These are phyloP conservation scores for Enhydra lutris DNA, from an alignment of 2,113 vertebrate genomes.

Conservation along the genomic window DNA sequence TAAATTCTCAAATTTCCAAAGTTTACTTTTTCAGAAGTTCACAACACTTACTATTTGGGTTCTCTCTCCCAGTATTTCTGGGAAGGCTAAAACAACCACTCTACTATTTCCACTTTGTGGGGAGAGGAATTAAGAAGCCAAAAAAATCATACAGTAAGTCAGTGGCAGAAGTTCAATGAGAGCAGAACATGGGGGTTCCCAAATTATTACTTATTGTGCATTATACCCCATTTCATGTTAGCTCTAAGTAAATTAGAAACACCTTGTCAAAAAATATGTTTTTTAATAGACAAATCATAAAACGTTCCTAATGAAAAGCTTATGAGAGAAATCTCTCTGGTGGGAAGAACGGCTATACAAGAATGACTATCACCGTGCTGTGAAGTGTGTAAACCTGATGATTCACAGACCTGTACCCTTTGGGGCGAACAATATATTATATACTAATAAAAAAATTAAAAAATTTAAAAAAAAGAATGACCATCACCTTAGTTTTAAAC, in stretches of 20 bases:
- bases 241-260: not conserved
- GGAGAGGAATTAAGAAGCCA: not conserved
- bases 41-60: not conserved
- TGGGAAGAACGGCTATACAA: not conserved
- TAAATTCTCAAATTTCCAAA: conserved; percentile 13
- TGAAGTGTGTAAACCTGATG: no score
- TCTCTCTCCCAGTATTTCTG: not conserved
- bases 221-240: not conserved
- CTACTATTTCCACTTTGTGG: conserved; percentile 7
- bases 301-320: not conserved
- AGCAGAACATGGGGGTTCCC: not conserved
- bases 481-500: not conserved
- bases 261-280: not conserved
- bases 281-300: not conserved
- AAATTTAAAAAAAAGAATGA: not conserved
- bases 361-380: not conserved
- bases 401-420: no score
- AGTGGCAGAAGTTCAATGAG: not conserved
- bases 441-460: no score
- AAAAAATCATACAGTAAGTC: not conserved
- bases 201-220: not conserved
- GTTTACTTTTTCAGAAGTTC: conserved; percentile 25
- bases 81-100: not conserved
- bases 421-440: no score
- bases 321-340: not conserved